These are phyloP conservation scores for Clavelina lepadiformis DNA, from an alignment of 23 tunicate genomes.

Conservation along the genomic window DNA sequence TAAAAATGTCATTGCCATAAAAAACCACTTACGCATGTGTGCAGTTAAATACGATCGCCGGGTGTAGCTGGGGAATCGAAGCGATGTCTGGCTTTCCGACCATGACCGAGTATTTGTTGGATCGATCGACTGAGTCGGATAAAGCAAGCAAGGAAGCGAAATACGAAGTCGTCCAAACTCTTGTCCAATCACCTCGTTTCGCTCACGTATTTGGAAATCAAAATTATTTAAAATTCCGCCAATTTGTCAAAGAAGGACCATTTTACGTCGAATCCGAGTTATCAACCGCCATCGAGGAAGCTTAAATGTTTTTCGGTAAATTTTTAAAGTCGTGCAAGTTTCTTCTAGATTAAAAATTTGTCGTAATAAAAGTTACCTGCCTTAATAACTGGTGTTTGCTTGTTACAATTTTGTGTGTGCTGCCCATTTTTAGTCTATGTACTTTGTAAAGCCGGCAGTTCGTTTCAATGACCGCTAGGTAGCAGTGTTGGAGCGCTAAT, in stretches of 20 bases:
- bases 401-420: no score
- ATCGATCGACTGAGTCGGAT: slow-evolving; percentile 40
- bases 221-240: slow-evolving; percentile 50
- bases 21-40: no score
- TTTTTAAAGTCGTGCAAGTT: no score
- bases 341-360: no score
- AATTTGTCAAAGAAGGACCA: slow-evolving; percentile 70
- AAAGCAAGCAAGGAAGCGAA: slow-evolving; percentile 63
- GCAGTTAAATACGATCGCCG: slow-evolving; percentile 46
- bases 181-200: slow-evolving; percentile 41
- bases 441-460: no score
- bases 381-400: no score
- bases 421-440: no score
- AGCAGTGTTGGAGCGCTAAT: no score
- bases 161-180: slow-evolving; percentile 43
- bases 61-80: slow-evolving; percentile 51
- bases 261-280: slow-evolving; percentile 21
- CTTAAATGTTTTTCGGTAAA: no score
- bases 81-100: slow-evolving; percentile 58
- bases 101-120: slow-evolving; percentile 57
- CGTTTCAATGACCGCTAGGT: no score
- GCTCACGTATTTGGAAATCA: slow-evolving; percentile 66
- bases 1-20: no score
- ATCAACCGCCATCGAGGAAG: slow-evolving; percentile 12
- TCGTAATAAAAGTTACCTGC: no score